Evolutionary conservation across 2,113 vertebrate genomes (phyloP).

Genomic region (Phoxinus phoxinus): DNA sequence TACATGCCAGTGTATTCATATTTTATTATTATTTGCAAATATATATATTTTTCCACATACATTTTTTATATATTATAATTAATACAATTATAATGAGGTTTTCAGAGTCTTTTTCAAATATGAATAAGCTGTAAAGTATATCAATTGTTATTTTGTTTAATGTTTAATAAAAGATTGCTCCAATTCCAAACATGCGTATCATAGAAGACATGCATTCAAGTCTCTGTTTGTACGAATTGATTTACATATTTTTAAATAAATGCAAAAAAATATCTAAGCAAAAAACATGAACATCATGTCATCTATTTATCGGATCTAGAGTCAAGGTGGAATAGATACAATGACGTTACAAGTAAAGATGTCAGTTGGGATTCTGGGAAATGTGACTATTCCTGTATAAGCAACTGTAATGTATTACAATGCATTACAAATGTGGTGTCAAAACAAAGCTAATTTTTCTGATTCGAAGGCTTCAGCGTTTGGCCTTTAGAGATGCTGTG

Average conservation of each 20-base stretch:
- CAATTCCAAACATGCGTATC: neutral
- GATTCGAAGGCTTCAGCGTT: conserved; percentile 15
- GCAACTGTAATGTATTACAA: neutral
- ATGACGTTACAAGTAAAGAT: neutral
- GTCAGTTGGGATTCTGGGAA: neutral
- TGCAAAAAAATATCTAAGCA: neutral
- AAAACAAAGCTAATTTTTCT: conserved; percentile 3
- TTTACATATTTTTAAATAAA: neutral
- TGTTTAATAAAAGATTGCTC: too few species aligned
- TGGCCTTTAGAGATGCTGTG: neutral
- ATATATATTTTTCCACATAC: too few species aligned
- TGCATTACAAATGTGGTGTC: neutral
- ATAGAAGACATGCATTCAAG: neutral
- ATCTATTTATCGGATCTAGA: neutral
- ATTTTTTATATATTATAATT: neutral
- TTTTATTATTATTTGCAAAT: too few species aligned
- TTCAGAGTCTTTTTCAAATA: neutral
- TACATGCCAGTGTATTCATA: too few species aligned
- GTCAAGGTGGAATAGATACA: neutral
- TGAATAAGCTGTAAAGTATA: neutral
- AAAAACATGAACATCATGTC: neutral
- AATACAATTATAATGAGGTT: too few species aligned
- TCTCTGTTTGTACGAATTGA: neutral
- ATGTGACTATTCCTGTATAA: neutral
- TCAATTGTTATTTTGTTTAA: neutral